Conservation (phyloP, 2,888 invertebrate species). For the Chloroclysta siterata region DNA sequence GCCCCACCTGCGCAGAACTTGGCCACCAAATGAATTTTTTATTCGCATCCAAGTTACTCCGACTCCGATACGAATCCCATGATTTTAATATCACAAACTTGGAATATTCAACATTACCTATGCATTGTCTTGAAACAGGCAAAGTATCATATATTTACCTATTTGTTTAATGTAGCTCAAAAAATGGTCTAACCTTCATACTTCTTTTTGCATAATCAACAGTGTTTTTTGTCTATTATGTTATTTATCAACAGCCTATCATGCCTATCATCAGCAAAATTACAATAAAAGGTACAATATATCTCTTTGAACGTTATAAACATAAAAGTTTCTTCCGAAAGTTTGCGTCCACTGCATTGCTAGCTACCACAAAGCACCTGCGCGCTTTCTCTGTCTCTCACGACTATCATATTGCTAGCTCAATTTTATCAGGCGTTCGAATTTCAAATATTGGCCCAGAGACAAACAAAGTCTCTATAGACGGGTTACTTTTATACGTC, state of each 20-base stretch:
- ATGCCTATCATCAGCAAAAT: too few relatives aligned
- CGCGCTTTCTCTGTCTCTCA: background rate
- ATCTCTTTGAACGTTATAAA: too few relatives aligned
- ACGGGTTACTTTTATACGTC: background rate
- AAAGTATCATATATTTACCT: too few relatives aligned
- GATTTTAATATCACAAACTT: constrained; percentile 82
- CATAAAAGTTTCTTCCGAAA: too few relatives aligned
- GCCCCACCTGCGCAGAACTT: constrained; percentile 66
- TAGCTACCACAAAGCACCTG: constrained; percentile 1
- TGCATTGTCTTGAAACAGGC: background rate
- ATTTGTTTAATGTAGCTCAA: too few relatives aligned
- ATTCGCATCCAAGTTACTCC: constrained; percentile 66
- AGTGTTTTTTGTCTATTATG: too few relatives aligned
- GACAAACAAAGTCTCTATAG: background rate
- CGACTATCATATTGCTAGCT: constrained; percentile 12
- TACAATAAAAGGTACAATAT: too few relatives aligned
- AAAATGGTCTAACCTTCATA: too few relatives aligned
- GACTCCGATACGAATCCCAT: constrained; percentile 51
- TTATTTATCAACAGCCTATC: too few relatives aligned
- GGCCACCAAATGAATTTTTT: constrained; percentile 76
- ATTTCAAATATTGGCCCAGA: constrained; percentile 33
- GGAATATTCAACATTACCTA: constrained; percentile 16
- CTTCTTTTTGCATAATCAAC: too few relatives aligned
- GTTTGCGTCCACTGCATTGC: too few relatives aligned
- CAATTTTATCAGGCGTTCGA: constrained; percentile 24